A percentile compares a stretch with the other conserved stretches of the same genome.
Conservation (phyloP, 2,113 vertebrate genomes). For the Equus quagga region DNA sequence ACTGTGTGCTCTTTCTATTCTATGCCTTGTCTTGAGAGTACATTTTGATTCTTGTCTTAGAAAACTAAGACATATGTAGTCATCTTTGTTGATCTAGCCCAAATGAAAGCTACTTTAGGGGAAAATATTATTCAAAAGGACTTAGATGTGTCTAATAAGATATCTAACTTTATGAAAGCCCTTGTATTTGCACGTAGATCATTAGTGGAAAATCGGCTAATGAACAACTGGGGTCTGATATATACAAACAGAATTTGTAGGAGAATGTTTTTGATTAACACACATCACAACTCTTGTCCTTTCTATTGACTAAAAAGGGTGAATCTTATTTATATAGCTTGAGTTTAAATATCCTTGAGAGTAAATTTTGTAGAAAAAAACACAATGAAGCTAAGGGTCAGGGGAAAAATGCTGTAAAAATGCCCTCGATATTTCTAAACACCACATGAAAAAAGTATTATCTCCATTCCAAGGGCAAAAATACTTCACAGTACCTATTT, state of each 20-base stretch:
- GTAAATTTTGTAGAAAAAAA: slow-evolving; percentile 22
- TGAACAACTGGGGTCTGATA: not conserved
- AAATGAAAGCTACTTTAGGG: slow-evolving; percentile 52
- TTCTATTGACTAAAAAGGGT: not conserved
- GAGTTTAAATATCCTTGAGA: not conserved
- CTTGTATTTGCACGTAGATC: not conserved
- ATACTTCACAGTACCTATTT: not conserved
- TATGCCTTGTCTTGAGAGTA: not conserved
- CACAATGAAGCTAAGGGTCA: not conserved
- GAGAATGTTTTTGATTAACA: not conserved
- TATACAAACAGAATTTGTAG: not conserved
- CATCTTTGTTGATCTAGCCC: not conserved
- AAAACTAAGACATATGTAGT: not conserved
- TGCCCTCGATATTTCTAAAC: not conserved
- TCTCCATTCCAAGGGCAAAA: not conserved
- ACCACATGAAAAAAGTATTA: not conserved
- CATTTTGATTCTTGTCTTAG: slow-evolving; percentile 56
- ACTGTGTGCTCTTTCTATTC: slow-evolving; percentile 61
- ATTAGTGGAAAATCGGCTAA: not conserved
- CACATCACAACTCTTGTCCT: not conserved
- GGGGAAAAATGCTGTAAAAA: not conserved
- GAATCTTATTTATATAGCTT: not conserved
- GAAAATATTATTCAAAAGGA: not conserved
- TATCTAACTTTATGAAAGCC: not conserved
- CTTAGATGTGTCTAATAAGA: not conserved